Conservation (phyloP, 1,140 invertebrate genomes). For the Lucilia cuprina region DNA sequence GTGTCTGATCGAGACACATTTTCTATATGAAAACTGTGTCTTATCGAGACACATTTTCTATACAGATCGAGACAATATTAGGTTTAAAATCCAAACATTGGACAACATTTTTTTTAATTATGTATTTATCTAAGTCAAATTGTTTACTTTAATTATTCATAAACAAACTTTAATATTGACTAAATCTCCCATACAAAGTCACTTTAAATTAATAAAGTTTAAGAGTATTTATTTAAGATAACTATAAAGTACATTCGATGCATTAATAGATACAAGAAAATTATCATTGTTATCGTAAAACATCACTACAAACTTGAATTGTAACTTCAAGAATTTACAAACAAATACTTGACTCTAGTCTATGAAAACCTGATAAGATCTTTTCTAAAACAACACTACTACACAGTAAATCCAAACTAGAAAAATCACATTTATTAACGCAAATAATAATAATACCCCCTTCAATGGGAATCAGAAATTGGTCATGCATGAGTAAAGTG, state of each 20-base stretch:
- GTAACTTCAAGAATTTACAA: not conserved
- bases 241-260: not conserved
- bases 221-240: not conserved
- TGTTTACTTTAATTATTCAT: not conserved
- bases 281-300: not conserved
- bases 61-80: too few relatives aligned
- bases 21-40: too few relatives aligned
- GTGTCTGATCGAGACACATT: too few relatives aligned
- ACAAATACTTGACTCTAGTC: not conserved
- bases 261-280: not conserved
- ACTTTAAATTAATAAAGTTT: not conserved
- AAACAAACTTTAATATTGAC: not conserved
- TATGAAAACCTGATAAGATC: not conserved
- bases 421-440: not conserved
- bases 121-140: too few relatives aligned
- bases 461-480: not conserved
- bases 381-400: not conserved
- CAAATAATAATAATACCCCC: not conserved
- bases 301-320: not conserved
- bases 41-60: too few relatives aligned
- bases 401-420: not conserved
- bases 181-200: not conserved
- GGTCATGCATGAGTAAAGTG: not conserved
- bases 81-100: not conserved
- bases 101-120: conserved; percentile 1